Conservation (phyloP, 2,113 vertebrate genomes). For the Dipodomys merriami region DNA sequence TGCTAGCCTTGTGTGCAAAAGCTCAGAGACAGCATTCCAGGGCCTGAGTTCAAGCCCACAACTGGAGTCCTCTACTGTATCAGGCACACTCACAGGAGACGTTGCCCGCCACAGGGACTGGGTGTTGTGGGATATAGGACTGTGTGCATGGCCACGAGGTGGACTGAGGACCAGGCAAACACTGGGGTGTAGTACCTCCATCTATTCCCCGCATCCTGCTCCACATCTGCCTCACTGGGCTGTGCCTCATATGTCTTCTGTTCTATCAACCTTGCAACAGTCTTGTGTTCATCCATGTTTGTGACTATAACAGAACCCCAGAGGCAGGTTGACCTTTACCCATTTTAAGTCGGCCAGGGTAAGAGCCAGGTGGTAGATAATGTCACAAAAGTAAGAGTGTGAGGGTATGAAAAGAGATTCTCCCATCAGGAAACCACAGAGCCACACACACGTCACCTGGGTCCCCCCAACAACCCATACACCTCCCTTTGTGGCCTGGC, state of each 20-base stretch:
- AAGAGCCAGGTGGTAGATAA: not conserved
- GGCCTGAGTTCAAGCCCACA: no score
- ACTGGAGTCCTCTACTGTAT: not conserved
- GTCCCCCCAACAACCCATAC: not conserved
- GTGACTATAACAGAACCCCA: not conserved
- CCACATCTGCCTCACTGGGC: not conserved
- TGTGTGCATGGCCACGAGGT: fast-evolving
- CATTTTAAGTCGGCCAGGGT: not conserved
- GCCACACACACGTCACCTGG: not conserved
- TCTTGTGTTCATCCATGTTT: not conserved
- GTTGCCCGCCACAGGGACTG: fast-evolving
- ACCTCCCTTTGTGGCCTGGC: no score
- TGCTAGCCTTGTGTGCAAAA: not conserved
- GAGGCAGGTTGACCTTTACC: not conserved
- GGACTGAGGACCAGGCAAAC: not conserved
- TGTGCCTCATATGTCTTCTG: not conserved
- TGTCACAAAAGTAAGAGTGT: not conserved
- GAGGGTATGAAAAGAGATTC: no score
- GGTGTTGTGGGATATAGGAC: not conserved
- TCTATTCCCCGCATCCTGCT: not conserved
- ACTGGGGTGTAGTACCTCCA: fast-evolving
- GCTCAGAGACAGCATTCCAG: not conserved
- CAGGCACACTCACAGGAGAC: not conserved
- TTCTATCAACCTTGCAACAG: fast-evolving
- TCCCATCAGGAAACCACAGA: not conserved